phyloP scores from a whole-genome alignment of 2,888 invertebrate species.

The Omphaloscelis lunosa region DNA sequence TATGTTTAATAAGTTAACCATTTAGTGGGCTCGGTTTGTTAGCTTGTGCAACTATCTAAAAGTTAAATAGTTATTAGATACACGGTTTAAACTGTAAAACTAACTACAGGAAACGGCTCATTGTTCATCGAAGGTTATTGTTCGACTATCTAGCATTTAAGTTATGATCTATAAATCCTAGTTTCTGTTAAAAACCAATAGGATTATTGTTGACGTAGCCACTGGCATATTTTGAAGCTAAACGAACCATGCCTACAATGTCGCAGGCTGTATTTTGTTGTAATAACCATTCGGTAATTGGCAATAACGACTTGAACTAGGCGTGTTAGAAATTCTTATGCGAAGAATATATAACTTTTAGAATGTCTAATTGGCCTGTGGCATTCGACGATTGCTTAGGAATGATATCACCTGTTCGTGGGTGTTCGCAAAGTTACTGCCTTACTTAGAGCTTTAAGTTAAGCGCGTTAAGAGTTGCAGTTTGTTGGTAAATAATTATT shows the following conservation, averaged over 20 bases:
- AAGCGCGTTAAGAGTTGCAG: conserved; percentile 50
- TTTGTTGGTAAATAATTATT: conserved; percentile 73
- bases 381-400: conserved; percentile 43
- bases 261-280: conserved; percentile 1
- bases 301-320: conserved; percentile 25
- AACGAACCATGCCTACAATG: conserved; percentile 5
- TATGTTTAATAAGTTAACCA: conserved; percentile 10
- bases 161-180: conserved; percentile 24
- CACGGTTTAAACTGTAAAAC: conserved; percentile 10
- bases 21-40: conserved; percentile 1
- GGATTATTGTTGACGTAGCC: neutral
- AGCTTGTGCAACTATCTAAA: neutral
- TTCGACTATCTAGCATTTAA: neutral
- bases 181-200: neutral
- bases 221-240: neutral
- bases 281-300: conserved; percentile 22
- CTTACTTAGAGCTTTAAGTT: conserved; percentile 54
- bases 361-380: conserved; percentile 55
- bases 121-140: conserved; percentile 28
- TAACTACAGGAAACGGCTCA: conserved; percentile 32
- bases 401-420: conserved; percentile 59
- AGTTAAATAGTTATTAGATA: conserved; percentile 3
- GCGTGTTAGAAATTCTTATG: conserved; percentile 21
- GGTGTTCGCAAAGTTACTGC: conserved; percentile 58
- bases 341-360: conserved; percentile 34